Evolutionary conservation across 2,113 vertebrate genomes (phyloP).

Genomic region (Melanotaenia duboulayi): DNA sequence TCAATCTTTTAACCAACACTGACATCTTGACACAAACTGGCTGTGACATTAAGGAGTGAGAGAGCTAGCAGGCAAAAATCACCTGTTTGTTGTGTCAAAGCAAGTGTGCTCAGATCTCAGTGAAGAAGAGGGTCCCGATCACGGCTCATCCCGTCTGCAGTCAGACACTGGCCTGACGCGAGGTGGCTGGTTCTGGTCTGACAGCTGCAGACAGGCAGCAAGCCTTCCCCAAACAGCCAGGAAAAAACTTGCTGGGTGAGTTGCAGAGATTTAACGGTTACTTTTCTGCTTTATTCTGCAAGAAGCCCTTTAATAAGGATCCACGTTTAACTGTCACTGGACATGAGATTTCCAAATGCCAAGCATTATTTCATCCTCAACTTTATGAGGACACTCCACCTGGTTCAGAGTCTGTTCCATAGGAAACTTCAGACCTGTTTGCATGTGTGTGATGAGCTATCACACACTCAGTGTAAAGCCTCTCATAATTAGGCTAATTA

Average conservation of each 20-base stretch:
- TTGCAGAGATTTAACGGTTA: conserved; percentile 44
- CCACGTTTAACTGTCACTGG: neutral
- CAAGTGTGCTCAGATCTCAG: conserved; percentile 33
- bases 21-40: conserved; percentile 57
- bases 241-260: conserved; percentile 46
- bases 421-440: conserved; percentile 34
- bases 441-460: conserved; percentile 22
- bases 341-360: conserved; percentile 16
- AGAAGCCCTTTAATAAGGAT: neutral
- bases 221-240: conserved; percentile 16
- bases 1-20: conserved; percentile 9
- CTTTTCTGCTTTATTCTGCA: conserved; percentile 6
- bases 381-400: neutral
- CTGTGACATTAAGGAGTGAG: conserved; percentile 48
- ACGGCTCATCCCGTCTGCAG: conserved; percentile 56
- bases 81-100: conserved; percentile 66
- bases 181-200: conserved; percentile 16
- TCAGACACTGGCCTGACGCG: conserved; percentile 16
- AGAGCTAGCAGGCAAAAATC: conserved; percentile 60
- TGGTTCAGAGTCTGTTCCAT: neutral
- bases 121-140: conserved; percentile 59
- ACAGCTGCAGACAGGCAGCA: conserved; percentile 2
- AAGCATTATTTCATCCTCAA: neutral
- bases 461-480: conserved; percentile 50
- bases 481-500: conserved; percentile 78